A percentile compares a stretch with the other conserved stretches of the same genome.
phyloP scores from a whole-genome alignment of 2,797 vertebrate species.

The Halcyon badia region DNA sequence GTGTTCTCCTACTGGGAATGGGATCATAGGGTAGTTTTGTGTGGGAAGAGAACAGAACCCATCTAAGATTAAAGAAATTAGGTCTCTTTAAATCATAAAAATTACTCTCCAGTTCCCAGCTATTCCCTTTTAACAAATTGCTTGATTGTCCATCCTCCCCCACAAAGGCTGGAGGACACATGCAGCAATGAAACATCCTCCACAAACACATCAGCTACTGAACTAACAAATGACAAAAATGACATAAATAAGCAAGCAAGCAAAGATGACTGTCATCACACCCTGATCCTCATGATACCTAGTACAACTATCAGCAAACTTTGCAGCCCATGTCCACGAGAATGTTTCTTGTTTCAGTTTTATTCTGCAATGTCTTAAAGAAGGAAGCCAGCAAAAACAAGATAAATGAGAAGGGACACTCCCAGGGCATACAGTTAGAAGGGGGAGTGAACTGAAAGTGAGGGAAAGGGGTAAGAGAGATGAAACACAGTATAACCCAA shows the following conservation, averaged over 20 bases:
- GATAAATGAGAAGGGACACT: background rate
- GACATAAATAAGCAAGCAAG: background rate
- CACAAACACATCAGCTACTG: background rate
- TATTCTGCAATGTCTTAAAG: background rate
- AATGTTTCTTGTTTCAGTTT: background rate
- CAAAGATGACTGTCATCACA: background rate
- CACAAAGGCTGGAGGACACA: background rate
- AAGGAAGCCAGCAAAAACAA: conserved; percentile 2
- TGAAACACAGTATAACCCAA: background rate
- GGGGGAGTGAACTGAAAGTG: background rate
- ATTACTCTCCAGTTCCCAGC: background rate
- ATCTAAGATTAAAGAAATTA: background rate
- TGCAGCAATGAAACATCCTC: background rate
- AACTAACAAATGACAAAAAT: background rate
- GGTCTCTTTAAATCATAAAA: background rate
- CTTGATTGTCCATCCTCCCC: background rate
- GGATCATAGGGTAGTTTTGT: background rate
- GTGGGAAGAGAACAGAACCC: background rate
- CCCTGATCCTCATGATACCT: background rate
- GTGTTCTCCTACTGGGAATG: background rate
- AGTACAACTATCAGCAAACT: background rate
- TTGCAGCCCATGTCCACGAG: background rate
- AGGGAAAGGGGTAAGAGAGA: background rate
- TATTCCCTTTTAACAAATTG: background rate
- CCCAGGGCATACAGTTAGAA: background rate